Evolutionary conservation across 2,113 vertebrate genomes (phyloP), one percentile per base, ranked within the genome.

Genomic region (Parotia lawesii): DNA sequence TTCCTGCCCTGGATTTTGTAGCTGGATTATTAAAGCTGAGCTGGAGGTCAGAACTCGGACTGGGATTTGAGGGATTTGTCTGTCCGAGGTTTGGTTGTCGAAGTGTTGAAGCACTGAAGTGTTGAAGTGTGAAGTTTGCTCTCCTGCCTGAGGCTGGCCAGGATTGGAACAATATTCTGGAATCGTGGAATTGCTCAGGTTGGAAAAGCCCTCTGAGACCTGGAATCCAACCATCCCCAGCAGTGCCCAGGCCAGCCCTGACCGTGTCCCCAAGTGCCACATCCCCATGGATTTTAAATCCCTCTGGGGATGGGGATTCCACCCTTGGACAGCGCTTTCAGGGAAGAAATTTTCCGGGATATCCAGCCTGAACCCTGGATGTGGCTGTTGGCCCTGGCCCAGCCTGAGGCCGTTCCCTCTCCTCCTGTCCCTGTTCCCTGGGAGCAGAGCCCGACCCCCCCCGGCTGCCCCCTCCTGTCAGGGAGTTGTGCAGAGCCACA

Each of bases 321-420:
- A 12, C 37, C 24, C 11, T n/a, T 25, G 17, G 40, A 3, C 35
- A 17, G 53, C 2, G 0, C 53, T 37, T 50, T 4, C 44, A 50
- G 37, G 27, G 53, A 8, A 3, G 44, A 8, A 3, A 42, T 42
- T 20, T 13, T 35, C 42, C 38, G 0, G 0, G 23, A 25, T 11
- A 14, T 23, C 53, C 80, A 72, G 2, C 5, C 27, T 31, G 6
- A 48, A 4, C 28, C 23, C n/a, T 38, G 62, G 17, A 3, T 21
- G 62, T 37, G 76, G n/a, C n/a, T 25, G 27, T 27, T 16, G 13
- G 40, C n/a, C 40, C n/a, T 64, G 40, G 48, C 24, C 25, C 51
- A 44, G 37, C 37, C 44, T 21, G 83, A 15, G 51, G 61, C 51
- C 1, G 3, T 85, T 66, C 71, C 71, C 51, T 85, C 61, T 50